Base-by-base conservation (phyloP, 2,797 vertebrate species). In the Hemibagrus guttatus region DNA sequence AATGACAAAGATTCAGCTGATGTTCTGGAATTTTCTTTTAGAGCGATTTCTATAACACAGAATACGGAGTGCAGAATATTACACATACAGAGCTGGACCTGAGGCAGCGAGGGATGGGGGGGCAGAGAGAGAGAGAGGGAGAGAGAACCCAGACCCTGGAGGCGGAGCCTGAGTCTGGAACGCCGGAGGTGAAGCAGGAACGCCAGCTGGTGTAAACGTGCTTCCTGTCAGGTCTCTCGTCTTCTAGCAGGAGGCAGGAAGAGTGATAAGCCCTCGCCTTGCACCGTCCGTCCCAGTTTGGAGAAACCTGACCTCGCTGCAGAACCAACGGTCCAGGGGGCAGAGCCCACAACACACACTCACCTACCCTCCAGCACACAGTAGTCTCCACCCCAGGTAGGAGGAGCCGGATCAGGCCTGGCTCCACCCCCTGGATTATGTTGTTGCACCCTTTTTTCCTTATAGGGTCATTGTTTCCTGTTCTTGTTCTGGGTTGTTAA, bases 151-250 rank as follows among this genome's bases (percentile, higher is more conserved):
- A 2, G 35, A 39, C 35, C 35, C 39, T 49, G 4, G 13, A 23
- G 21, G 13, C 14, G 4, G 14, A 31, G 16, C 61, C 88, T 61
- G 76, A 75, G 92, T 93, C 86, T 69, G 17, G 31, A 68, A 31
- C 5, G 5, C 28, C 17, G n/a, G 9, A 1, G 9, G 61, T 64
- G 26, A 39, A 39, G 35, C 35, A 1, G 68, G 68, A 39, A 39
- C 16, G 17, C 68, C 3, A 17, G 35, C 35, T 26, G 69, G 69
- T 46, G 68, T 21, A 7, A 69, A 7, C 17, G 21, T 39, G 31
- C 21, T 19, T 31, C 21, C 21, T n/a, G 61, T 66, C 64, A 66
- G 28, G 16, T 31, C 21, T 42, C 3, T 71, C 19, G 23, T 74
- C 58, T 39, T 23, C 79, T 16, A 39, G n/a, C 35, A 59, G 21